Conservation (phyloP, 2,888 invertebrate species). For the Leucophora obtusa region DNA sequence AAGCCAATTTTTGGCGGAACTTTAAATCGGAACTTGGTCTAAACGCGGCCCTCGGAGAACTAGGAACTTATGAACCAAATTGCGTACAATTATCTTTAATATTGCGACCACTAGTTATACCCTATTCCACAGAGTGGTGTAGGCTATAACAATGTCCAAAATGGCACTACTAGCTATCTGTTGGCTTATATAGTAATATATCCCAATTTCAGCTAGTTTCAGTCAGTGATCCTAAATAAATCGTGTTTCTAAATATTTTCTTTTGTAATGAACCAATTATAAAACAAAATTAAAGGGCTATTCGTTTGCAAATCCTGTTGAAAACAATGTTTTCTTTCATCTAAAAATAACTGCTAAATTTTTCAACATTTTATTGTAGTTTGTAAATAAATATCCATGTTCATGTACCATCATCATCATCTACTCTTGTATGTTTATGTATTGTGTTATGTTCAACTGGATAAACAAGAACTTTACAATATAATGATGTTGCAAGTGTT, state of each 20-base stretch:
- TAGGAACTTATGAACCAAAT: too few relatives aligned
- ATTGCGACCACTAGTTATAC: too few relatives aligned
- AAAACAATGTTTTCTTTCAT: slow-evolving; percentile 23
- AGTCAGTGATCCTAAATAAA: neutral
- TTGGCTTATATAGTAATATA: too few relatives aligned
- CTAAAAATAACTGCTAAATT: slow-evolving; percentile 60
- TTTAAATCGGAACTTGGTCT: too few relatives aligned
- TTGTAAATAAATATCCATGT: neutral
- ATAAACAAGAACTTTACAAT: slow-evolving; percentile 58
- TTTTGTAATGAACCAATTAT: slow-evolving; percentile 51
- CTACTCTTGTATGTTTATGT: neutral
- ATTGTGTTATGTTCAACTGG: slow-evolving; percentile 41
- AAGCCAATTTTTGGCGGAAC: too few relatives aligned
- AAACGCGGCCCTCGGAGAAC: too few relatives aligned
- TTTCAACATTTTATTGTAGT: slow-evolving; percentile 44
- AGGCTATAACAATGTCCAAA: too few relatives aligned
- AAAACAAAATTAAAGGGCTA: slow-evolving; percentile 30
- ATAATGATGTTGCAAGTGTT: slow-evolving; percentile 60
- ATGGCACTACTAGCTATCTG: too few relatives aligned
- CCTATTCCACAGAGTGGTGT: too few relatives aligned
- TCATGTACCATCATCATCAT: slow-evolving; percentile 25
- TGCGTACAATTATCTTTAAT: too few relatives aligned
- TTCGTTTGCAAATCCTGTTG: slow-evolving; percentile 35
- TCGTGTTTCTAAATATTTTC: slow-evolving; percentile 10
- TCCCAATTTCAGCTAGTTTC: too few relatives aligned